These are phyloP conservation scores for Ctena decussata DNA, from an alignment of 2,888 invertebrate genomes.

Conservation along the genomic window DNA sequence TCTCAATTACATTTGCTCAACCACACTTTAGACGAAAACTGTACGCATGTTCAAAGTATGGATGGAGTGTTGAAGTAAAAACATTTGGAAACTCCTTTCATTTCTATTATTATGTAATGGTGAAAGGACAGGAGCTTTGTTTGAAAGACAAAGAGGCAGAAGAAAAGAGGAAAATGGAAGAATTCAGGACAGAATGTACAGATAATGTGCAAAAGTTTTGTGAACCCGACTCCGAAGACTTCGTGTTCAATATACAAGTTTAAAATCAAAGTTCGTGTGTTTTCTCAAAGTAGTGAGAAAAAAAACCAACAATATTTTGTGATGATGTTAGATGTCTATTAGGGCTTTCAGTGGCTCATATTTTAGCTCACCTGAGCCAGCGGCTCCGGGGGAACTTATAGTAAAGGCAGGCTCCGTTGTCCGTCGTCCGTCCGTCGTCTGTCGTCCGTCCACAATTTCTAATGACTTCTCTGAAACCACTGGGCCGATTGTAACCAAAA, in stretches of 20 bases:
- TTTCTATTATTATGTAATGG: constrained; percentile 64
- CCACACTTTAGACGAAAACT: constrained; percentile 61
- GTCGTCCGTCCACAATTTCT: too few relatives aligned
- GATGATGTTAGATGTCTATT: too few relatives aligned
- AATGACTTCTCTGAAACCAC: too few relatives aligned
- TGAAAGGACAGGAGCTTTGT: constrained; percentile 52
- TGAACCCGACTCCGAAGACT: constrained; percentile 24
- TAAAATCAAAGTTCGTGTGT: too few relatives aligned
- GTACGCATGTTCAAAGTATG: constrained; percentile 54
- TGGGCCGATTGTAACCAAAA: too few relatives aligned
- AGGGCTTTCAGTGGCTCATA: too few relatives aligned
- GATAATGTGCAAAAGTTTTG: not conserved
- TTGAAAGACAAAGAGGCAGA: constrained; percentile 53
- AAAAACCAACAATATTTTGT: too few relatives aligned
- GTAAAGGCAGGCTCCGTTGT: too few relatives aligned
- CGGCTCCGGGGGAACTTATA: too few relatives aligned
- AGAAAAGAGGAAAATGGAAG: not conserved
- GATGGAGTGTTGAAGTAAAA: constrained; percentile 50
- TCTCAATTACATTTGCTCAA: constrained; percentile 66
- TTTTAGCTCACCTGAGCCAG: too few relatives aligned
- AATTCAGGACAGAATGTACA: not conserved
- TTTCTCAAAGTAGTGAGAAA: too few relatives aligned
- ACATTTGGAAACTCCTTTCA: constrained; percentile 59
- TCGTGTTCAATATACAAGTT: constrained; percentile 31
- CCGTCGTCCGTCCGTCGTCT: too few relatives aligned